Evolutionary conservation across 1,140 invertebrate genomes (phyloP).

Genomic region (Solenopsis invicta): DNA sequence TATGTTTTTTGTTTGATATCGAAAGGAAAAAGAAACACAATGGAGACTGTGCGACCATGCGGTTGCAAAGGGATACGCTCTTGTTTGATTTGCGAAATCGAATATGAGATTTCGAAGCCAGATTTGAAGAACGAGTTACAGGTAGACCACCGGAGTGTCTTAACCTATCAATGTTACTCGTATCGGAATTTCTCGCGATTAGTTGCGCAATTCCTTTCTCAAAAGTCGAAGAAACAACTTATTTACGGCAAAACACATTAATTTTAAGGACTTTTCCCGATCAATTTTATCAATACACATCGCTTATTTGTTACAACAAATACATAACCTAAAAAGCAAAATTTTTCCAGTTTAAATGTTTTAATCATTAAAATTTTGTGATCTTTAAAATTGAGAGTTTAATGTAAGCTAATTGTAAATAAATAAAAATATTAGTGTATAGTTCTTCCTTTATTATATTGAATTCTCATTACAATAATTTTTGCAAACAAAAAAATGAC

Average conservation of each 20-base stretch:
- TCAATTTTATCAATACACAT: background rate
- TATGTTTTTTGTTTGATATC: background rate
- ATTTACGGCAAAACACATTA: background rate
- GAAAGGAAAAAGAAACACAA: conserved; percentile 73
- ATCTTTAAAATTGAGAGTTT: too few relatives aligned
- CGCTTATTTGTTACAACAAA: too few relatives aligned
- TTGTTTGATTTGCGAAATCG: conserved; percentile 94
- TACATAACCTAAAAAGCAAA: too few relatives aligned
- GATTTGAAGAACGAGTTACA: conserved; percentile 80
- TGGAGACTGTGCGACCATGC: conserved; percentile 92
- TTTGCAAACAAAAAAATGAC: too few relatives aligned
- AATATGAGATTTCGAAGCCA: conserved; percentile 89
- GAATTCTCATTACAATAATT: too few relatives aligned
- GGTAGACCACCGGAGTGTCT: conserved; percentile 65
- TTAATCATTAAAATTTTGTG: too few relatives aligned
- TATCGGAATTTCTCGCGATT: conserved; percentile 22
- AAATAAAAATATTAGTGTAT: too few relatives aligned
- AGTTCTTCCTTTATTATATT: too few relatives aligned
- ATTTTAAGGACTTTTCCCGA: background rate
- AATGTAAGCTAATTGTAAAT: too few relatives aligned
- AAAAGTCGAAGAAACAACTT: background rate
- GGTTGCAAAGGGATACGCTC: conserved; percentile 97
- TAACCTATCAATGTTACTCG: conserved; percentile 25
- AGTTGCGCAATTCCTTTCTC: background rate
- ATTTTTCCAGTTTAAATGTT: too few relatives aligned